phyloP scores from a whole-genome alignment of 2,888 invertebrate genomes.

The Acanthosepion pharaonis region DNA sequence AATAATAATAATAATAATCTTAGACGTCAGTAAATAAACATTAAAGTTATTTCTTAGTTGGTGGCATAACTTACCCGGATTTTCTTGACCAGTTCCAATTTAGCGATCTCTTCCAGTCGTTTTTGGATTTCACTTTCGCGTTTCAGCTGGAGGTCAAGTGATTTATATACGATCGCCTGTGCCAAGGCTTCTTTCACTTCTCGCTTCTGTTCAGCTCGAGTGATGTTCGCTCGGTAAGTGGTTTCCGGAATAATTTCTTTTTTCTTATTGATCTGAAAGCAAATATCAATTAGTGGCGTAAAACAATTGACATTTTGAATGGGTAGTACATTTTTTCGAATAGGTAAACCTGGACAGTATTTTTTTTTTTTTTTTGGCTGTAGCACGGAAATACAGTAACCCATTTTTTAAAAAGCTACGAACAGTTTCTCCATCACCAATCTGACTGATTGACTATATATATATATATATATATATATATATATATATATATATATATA shows the following conservation, averaged over 20 bases:
- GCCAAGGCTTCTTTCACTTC: conserved; percentile 74
- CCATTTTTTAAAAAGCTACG: no score
- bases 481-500: no score
- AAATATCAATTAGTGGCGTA: not conserved
- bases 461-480: no score
- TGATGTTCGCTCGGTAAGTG: conserved; percentile 71
- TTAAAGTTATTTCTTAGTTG: not conserved
- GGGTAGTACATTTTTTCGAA: no score
- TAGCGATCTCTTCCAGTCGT: conserved; percentile 74
- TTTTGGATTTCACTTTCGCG: conserved; percentile 71
- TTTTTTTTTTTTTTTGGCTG: no score
- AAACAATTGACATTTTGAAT: no score
- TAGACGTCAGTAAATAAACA: not conserved
- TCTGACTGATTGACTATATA: no score
- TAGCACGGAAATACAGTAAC: no score
- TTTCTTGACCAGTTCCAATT: conserved; percentile 73
- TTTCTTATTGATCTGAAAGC: conserved; percentile 66
- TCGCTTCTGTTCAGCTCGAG: conserved; percentile 72
- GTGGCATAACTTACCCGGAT: conserved; percentile 68
- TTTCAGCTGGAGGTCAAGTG: conserved; percentile 71
- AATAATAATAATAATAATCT: no score
- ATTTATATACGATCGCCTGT: conserved; percentile 74
- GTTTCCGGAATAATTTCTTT: conserved; percentile 72
- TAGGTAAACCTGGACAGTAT: no score
- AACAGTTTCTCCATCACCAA: no score